Conservation (phyloP, 2,113 vertebrate genomes). For the Gallinago jamesoni region DNA sequence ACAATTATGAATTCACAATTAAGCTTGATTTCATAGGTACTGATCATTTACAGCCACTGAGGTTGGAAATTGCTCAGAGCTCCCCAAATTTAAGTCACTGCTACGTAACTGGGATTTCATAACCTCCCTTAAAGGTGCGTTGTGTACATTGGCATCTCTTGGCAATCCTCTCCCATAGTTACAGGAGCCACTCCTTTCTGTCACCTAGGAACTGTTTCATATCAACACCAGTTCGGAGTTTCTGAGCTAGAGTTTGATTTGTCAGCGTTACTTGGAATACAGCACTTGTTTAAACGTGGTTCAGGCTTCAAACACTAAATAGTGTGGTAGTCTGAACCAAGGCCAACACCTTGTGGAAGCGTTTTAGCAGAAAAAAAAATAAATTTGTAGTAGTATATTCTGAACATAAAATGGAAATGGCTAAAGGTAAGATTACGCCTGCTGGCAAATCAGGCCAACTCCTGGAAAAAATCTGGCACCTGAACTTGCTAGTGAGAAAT, state of each 20-base stretch:
- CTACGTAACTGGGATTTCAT: not conserved
- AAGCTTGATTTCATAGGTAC: not conserved
- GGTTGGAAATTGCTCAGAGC: not conserved
- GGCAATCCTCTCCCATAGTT: not conserved
- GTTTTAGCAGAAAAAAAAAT: not conserved
- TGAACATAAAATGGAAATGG: conserved; percentile 38
- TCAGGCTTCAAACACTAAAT: not conserved
- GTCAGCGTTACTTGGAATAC: not conserved
- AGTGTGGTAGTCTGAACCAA: not conserved
- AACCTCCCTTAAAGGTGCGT: not conserved
- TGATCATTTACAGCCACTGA: not conserved
- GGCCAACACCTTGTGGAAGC: not conserved
- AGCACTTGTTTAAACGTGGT: not conserved
- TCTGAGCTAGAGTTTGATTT: conserved; percentile 20
- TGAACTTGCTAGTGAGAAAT: conserved; percentile 42
- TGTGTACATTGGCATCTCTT: not conserved
- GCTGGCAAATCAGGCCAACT: conserved; percentile 47
- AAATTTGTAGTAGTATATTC: not conserved
- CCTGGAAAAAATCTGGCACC: conserved; percentile 62
- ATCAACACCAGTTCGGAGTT: conserved; percentile 62
- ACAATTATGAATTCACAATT: not conserved
- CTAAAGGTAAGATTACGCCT: not conserved
- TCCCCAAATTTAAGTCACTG: not conserved
- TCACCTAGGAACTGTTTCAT: conserved; percentile 74
- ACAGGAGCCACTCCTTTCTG: conserved; percentile 42